phyloP scores from a whole-genome alignment of 2,113 vertebrate species.

The Chrysochloris asiatica region DNA sequence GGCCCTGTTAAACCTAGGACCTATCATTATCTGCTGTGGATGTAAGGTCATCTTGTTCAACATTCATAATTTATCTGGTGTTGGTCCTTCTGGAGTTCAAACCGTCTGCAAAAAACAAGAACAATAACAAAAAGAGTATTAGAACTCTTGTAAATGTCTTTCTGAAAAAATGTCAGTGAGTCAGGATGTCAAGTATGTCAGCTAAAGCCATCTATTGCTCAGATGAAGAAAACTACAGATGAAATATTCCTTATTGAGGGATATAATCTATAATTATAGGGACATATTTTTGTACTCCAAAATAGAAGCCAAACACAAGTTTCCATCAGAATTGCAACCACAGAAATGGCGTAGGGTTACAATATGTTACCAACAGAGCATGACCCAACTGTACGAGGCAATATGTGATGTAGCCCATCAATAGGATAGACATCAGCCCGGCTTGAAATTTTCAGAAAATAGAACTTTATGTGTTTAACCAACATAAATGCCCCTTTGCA shows the following conservation, averaged over 20 bases:
- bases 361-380: neutral
- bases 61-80: conserved; percentile 99
- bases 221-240: neutral
- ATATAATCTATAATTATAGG: neutral
- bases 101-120: conserved; percentile 83
- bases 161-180: neutral
- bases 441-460: neutral
- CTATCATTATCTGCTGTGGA: conserved; percentile 99
- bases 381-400: neutral
- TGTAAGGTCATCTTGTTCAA: conserved; percentile 99
- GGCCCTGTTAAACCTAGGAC: conserved; percentile 99
- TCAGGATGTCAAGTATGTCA: neutral
- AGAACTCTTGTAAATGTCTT: conserved; percentile 45
- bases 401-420: too few species aligned
- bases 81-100: conserved; percentile 93
- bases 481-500: conserved; percentile 2
- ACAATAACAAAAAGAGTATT: conserved; percentile 62
- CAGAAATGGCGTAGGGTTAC: neutral
- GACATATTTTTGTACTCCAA: neutral
- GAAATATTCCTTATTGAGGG: neutral
- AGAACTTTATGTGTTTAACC: neutral
- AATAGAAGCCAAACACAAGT: neutral
- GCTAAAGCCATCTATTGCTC: neutral
- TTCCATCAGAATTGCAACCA: neutral
- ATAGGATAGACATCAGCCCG: neutral